Evolutionary conservation across 2,797 vertebrate species (phyloP), one percentile per base, ranked within the genome.

Genomic region (Mycteria americana): DNA sequence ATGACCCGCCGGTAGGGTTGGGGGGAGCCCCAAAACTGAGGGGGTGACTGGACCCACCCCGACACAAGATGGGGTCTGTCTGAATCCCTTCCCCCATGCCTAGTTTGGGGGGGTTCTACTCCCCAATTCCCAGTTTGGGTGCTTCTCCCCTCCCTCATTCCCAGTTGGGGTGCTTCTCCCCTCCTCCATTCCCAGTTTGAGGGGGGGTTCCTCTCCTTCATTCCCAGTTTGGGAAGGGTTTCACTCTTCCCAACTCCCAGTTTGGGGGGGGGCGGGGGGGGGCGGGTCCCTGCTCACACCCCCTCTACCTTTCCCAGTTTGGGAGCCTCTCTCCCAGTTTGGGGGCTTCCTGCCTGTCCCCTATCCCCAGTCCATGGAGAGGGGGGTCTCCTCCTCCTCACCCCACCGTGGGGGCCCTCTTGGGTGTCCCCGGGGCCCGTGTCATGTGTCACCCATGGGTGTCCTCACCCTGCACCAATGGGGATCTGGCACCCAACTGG

Each of bases 1-100:
- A 54, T 33, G 19, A 35, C 25, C 27, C 4, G 0, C 51, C 3
- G 4, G 23, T 28, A 17, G 46, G 30, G 17, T 1, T 57, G 6
- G 22, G 37, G 33, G 22, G 19, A 35, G 33, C 18, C 33, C 57
- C 23, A 2, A 59, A 60, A 25, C n/a, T 17, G 57, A 35, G n/a
- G n/a, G 56, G 4, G 14, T 35, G n/a, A 24, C n/a, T 16, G 57
- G n/a, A 24, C 18, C 24, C 33, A 21, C 65, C 46, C 25, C 1
- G 0, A 11, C 16, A 18, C 33, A n/a, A 48, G 33, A 35, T 35
- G 45, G 24, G 24, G 12, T 2, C 33, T 67, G 17, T 19, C 41
- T 45, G 63, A 45, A 45, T 33, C 24, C 45, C 43, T 19, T 27
- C 23, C 39, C 31, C 24, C 10, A 3, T n/a, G 74, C 31, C 51